A percentile compares a stretch with the other conserved stretches of the same genome.
phyloP scores from a whole-genome alignment of 2,797 vertebrate genomes.

The Cuculus canorus region DNA sequence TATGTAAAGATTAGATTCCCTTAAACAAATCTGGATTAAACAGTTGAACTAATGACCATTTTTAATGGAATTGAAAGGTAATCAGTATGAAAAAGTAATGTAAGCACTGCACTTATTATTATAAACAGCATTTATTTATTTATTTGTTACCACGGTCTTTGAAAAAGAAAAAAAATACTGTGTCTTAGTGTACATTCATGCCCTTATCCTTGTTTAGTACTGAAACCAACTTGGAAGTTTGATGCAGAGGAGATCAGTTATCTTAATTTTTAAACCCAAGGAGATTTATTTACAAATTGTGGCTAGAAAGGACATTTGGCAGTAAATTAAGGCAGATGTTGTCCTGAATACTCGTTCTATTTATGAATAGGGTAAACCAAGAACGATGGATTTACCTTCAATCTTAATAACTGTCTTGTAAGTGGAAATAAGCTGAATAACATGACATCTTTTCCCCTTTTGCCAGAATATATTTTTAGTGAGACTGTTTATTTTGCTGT shows the following conservation, averaged over 20 bases:
- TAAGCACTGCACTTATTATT: neutral
- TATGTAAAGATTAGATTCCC: neutral
- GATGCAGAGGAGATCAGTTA: neutral
- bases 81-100: neutral
- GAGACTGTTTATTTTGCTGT: neutral
- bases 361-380: neutral
- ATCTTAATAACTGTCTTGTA: neutral
- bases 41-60: neutral
- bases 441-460: neutral
- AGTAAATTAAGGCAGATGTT: conserved; percentile 26
- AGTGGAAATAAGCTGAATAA: neutral
- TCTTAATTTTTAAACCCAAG: neutral
- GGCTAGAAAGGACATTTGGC: neutral
- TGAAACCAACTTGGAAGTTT: neutral
- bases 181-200: neutral
- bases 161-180: neutral
- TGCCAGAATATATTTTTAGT: neutral
- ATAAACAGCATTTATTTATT: neutral
- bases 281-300: neutral
- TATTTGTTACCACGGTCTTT: neutral
- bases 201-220: neutral
- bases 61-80: neutral
- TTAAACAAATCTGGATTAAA: conserved; percentile 18
- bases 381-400: neutral
- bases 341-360: neutral